Conservation (phyloP, 2,797 vertebrate species). For the Sebastes trivittatus region DNA sequence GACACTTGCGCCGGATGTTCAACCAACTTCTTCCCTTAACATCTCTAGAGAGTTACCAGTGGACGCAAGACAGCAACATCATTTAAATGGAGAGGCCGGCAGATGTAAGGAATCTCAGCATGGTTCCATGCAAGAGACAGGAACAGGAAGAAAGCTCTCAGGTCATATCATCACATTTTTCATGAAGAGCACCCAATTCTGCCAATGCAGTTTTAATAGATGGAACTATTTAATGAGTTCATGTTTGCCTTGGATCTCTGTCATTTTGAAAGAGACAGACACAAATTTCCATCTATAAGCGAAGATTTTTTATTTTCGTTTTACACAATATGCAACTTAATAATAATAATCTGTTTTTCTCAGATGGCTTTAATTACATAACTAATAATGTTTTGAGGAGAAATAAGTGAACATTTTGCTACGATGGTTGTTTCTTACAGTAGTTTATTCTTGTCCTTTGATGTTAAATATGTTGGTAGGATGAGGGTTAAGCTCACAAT, state of each 20-base stretch:
- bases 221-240: too few relatives aligned
- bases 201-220: background rate
- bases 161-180: background rate
- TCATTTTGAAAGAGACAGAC: too few relatives aligned
- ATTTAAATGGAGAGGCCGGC: background rate
- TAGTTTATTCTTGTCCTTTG: background rate
- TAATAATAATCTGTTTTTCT: too few relatives aligned
- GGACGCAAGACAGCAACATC: constrained; percentile 11
- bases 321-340: too few relatives aligned
- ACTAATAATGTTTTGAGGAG: too few relatives aligned
- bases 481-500: background rate
- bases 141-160: background rate
- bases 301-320: too few relatives aligned
- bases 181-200: too few relatives aligned
- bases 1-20: constrained; percentile 32
- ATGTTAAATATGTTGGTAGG: background rate
- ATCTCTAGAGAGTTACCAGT: constrained; percentile 18
- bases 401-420: background rate
- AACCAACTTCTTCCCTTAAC: constrained; percentile 42
- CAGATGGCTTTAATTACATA: too few relatives aligned
- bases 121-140: background rate
- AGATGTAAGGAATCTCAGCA: background rate
- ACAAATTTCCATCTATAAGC: too few relatives aligned
- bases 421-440: background rate
- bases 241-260: too few relatives aligned